A percentile compares a stretch with the other conserved stretches of the same genome.
Evolutionary conservation across 2,888 invertebrate species (phyloP).

Genomic region (Mythimna ferrago): DNA sequence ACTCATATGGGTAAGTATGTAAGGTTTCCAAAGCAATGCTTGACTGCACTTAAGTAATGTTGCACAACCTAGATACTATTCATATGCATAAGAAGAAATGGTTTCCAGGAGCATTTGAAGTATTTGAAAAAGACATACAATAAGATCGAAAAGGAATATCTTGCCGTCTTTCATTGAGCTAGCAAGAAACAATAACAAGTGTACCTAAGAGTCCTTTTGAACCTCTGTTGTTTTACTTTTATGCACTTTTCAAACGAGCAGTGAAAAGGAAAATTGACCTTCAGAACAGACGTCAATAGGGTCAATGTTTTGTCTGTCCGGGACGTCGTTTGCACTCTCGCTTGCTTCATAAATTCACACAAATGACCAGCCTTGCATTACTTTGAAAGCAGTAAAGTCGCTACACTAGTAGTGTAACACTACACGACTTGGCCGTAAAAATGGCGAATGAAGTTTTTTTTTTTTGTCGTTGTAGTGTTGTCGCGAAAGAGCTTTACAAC

Average conservation of each 20-base stretch:
- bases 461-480: too few species aligned
- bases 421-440: background rate
- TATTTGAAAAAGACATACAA: background rate
- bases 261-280: background rate
- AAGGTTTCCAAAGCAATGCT: slow-evolving; percentile 62
- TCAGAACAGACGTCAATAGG: slow-evolving; percentile 9
- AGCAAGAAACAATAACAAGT: background rate
- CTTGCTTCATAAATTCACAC: slow-evolving; percentile 25
- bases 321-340: slow-evolving; percentile 27
- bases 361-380: slow-evolving; percentile 14
- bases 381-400: slow-evolving; percentile 3
- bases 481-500: too few species aligned
- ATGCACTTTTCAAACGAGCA: background rate
- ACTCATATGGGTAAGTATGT: slow-evolving; percentile 33
- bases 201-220: background rate
- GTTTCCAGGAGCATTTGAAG: background rate
- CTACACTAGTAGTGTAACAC: background rate
- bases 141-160: background rate
- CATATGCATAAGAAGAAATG: background rate
- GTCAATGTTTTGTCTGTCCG: slow-evolving; percentile 9
- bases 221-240: background rate
- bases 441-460: too few species aligned
- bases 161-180: background rate
- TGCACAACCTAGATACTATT: slow-evolving; percentile 17
- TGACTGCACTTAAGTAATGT: slow-evolving; percentile 28